Conservation (phyloP, 1,140 invertebrate species). For the Eurosta solidaginis region DNA sequence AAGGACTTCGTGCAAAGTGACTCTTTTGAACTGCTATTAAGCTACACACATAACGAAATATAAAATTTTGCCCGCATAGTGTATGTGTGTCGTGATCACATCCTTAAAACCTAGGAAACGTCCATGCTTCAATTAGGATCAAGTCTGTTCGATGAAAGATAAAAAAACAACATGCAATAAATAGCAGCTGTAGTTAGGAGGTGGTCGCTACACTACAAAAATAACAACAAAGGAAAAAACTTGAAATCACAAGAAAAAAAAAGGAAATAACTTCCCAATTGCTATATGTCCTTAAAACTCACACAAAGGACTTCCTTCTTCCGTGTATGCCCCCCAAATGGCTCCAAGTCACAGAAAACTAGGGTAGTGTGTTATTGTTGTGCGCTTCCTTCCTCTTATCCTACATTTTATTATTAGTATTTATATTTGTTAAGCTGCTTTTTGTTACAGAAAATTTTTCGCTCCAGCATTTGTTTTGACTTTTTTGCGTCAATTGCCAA, state of each 20-base stretch:
- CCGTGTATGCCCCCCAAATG: neutral
- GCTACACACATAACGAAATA: neutral
- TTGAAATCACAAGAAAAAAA: neutral
- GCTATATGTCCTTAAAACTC: neutral
- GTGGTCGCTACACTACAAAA: neutral
- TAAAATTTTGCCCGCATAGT: neutral
- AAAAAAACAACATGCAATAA: neutral
- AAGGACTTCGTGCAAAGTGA: neutral
- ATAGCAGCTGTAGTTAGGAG: neutral
- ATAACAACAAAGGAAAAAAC: neutral
- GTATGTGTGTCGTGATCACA: slow-evolving; percentile 41
- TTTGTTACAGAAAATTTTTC: neutral
- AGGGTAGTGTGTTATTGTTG: slow-evolving; percentile 46
- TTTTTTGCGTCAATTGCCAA: slow-evolving; percentile 39
- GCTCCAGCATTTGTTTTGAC: neutral
- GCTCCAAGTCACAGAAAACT: slow-evolving; percentile 40
- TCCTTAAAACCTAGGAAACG: slow-evolving; percentile 42
- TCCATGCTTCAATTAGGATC: slow-evolving; percentile 58
- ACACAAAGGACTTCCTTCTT: neutral
- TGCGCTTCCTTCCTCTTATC: neutral
- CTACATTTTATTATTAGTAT: too few relatives aligned
- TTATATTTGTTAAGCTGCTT: slow-evolving; percentile 1
- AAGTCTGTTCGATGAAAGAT: slow-evolving; percentile 42
- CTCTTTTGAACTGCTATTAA: neutral
- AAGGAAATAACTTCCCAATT: neutral